A percentile compares a stretch with the other conserved stretches of the same genome.
These are phyloP conservation scores for Megaleporinus macrocephalus DNA, from an alignment of 2,113 vertebrate genomes.

Conservation along the genomic window DNA sequence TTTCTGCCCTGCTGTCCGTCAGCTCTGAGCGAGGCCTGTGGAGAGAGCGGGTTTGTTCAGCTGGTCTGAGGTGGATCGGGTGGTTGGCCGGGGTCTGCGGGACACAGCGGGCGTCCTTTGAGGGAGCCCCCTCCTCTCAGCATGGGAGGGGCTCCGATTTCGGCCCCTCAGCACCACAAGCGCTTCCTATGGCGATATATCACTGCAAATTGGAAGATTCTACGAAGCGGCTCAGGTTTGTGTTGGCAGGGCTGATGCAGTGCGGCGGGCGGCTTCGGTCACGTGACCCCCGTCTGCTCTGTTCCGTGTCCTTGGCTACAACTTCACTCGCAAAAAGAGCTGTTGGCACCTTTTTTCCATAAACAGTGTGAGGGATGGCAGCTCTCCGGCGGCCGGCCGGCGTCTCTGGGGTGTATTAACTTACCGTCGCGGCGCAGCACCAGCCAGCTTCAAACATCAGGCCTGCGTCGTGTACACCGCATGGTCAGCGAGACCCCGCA, in stretches of 20 bases:
- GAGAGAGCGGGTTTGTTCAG: slow-evolving; percentile 61
- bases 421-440: slow-evolving; percentile 62
- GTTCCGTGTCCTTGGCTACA: slow-evolving; percentile 41
- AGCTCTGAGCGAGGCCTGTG: slow-evolving; percentile 16
- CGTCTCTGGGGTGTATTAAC: slow-evolving; percentile 64
- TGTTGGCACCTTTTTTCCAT: slow-evolving; percentile 46
- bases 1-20: not conserved
- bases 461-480: slow-evolving; percentile 59
- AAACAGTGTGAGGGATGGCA: slow-evolving; percentile 63
- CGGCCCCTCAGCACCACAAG: slow-evolving; percentile 72
- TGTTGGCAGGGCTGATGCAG: slow-evolving; percentile 52
- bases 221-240: slow-evolving; percentile 68
- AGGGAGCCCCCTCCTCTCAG: slow-evolving; percentile 56
- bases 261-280: slow-evolving; percentile 31
- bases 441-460: slow-evolving; percentile 51
- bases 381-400: slow-evolving; percentile 61
- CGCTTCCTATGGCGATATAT: slow-evolving; percentile 73
- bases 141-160: slow-evolving; percentile 68
- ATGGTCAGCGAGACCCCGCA: slow-evolving; percentile 49
- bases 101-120: slow-evolving; percentile 51
- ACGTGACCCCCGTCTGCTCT: slow-evolving; percentile 37
- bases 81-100: slow-evolving; percentile 3
- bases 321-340: slow-evolving; percentile 43
- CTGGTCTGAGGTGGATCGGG: slow-evolving; percentile 54
- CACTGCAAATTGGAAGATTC: slow-evolving; percentile 72